These are phyloP conservation scores for Rhopalosiphum nymphaeae DNA, from an alignment of 2,888 invertebrate species.

Conservation along the genomic window DNA sequence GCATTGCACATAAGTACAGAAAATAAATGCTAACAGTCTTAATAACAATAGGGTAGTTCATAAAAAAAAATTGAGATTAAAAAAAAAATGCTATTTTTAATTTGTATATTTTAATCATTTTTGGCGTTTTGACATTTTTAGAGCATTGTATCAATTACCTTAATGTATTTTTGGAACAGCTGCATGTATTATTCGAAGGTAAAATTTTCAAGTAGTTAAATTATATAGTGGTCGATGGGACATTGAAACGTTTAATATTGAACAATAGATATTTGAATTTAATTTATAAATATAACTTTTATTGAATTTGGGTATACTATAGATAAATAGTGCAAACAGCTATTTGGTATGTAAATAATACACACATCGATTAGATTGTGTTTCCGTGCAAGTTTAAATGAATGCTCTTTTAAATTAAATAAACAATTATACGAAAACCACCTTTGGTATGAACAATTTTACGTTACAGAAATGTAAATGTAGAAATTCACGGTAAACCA, in stretches of 20 bases:
- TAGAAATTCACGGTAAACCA: background rate
- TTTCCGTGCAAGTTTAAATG: background rate
- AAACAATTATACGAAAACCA: background rate
- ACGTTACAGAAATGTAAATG: background rate
- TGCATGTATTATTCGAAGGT: background rate
- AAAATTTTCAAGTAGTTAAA: background rate
- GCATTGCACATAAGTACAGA: background rate
- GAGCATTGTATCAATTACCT: background rate
- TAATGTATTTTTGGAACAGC: slow-evolving; percentile 5
- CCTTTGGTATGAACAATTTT: background rate
- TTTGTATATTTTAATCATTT: slow-evolving; percentile 1
- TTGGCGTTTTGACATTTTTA: slow-evolving; percentile 11
- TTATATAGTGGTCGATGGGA: background rate
- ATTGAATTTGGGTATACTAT: background rate
- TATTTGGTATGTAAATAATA: background rate
- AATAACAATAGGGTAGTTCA: background rate
- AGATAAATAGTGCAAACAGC: background rate
- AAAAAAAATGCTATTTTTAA: background rate
- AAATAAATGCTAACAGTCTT: background rate
- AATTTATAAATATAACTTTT: background rate
- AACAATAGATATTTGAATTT: no score
- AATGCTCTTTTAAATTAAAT: background rate
- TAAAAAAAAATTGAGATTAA: background rate
- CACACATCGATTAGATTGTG: background rate
- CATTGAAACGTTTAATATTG: background rate